phyloP scores from a whole-genome alignment of 2,888 invertebrate genomes.

The Tillus elongatus region DNA sequence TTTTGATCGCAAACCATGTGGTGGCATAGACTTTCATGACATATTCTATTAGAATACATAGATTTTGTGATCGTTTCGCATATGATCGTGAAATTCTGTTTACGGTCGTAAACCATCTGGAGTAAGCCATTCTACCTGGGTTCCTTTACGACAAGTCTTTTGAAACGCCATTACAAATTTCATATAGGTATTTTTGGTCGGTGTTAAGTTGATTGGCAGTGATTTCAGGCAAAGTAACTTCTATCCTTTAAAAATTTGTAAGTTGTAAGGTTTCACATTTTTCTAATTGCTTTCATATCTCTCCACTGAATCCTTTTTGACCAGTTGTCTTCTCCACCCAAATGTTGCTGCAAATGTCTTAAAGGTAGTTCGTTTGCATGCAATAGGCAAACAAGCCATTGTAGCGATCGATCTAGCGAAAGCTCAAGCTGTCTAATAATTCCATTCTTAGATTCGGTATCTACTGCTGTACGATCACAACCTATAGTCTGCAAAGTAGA shows the following conservation, averaged over 20 bases:
- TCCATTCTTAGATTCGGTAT: constrained; percentile 21
- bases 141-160: constrained; percentile 6
- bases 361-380: constrained; percentile 23
- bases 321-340: constrained; percentile 23
- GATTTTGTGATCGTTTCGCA: constrained; percentile 4
- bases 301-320: constrained; percentile 20
- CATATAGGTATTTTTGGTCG: constrained; percentile 7
- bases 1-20: constrained; percentile 8
- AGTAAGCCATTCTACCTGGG: constrained; percentile 10
- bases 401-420: constrained; percentile 19
- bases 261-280: constrained; percentile 4
- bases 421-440: constrained; percentile 19
- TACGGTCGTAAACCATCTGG: constrained; percentile 12
- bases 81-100: constrained; percentile 10
- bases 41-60: constrained; percentile 3
- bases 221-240: constrained; percentile 6
- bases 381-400: constrained; percentile 22
- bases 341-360: constrained; percentile 19
- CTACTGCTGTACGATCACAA: constrained; percentile 21
- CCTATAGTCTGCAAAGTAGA: no score
- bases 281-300: constrained; percentile 16
- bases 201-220: no score
- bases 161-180: constrained; percentile 7
- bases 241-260: constrained; percentile 3
- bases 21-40: constrained; percentile 6